Percentiles rank a stretch among this genome's conserved stretches.
Evolutionary conservation across 1,140 invertebrate genomes (phyloP).

Genomic region (Magallana ariakensis): DNA sequence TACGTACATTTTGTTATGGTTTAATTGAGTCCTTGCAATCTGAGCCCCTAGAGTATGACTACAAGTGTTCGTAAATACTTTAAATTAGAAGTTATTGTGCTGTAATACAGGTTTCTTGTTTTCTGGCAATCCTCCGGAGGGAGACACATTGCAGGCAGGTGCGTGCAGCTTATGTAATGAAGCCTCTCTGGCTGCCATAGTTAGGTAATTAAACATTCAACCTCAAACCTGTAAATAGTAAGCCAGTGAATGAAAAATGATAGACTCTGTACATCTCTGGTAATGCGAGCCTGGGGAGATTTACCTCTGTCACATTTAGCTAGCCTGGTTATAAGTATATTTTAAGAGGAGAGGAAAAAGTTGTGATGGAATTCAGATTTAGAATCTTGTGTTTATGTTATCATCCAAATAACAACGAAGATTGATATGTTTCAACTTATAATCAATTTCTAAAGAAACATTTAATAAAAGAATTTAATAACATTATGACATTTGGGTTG

Average conservation of each 20-base stretch:
- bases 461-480: no score
- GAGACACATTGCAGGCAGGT: conserved; percentile 16
- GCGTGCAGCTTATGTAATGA: not conserved
- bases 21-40: no score
- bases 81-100: no score
- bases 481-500: not conserved
- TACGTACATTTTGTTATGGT: no score
- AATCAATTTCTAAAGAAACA: no score
- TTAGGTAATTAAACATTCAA: conserved; percentile 6
- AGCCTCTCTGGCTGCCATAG: not conserved
- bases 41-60: no score
- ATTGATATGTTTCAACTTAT: not conserved
- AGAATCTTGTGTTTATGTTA: no score
- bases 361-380: no score
- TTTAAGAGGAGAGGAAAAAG: no score
- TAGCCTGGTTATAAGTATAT: not conserved
- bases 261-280: not conserved
- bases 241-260: conserved; percentile 3
- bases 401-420: not conserved
- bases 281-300: not conserved
- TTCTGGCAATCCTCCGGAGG: not conserved
- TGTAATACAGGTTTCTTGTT: not conserved
- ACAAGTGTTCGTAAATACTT: no score
- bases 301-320: conserved; percentile 1
- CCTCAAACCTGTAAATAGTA: not conserved